Evolutionary conservation across 2,888 invertebrate species (phyloP).

Genomic region (Drosophila eohydei): DNA sequence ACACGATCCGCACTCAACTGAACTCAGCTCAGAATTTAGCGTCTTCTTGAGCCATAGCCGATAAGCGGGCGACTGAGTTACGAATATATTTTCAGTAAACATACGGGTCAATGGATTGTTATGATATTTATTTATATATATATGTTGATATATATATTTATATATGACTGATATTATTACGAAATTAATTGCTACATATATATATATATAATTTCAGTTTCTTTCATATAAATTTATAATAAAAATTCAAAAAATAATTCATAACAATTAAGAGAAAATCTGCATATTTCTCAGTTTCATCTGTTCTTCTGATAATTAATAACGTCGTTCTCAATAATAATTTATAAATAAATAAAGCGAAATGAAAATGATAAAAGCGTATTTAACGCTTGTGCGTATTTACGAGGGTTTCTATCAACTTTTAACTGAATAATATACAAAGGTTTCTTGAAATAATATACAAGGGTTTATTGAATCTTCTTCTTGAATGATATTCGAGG

Average conservation of each 20-base stretch:
- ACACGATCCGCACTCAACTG: constrained; percentile 38
- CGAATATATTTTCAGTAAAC: neutral
- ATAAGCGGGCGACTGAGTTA: constrained; percentile 19
- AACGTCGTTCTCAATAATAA: neutral
- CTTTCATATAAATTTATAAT: neutral
- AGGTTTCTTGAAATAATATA: too few species aligned
- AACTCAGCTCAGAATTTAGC: constrained; percentile 6
- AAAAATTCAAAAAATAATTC: neutral
- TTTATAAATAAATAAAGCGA: neutral
- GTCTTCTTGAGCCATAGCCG: constrained; percentile 8
- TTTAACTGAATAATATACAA: too few species aligned
- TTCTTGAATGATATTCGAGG: too few species aligned
- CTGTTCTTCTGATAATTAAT: neutral
- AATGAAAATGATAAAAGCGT: neutral
- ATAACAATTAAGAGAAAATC: neutral
- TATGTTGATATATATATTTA: neutral
- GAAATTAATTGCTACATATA: neutral
- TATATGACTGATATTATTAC: neutral
- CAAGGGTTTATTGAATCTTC: too few species aligned
- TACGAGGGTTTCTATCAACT: neutral
- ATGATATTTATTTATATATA: neutral
- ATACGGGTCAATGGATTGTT: constrained; percentile 18
- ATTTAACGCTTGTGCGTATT: too few species aligned
- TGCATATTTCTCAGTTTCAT: too few species aligned
- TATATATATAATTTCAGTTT: neutral